Percentiles rank a stretch among this genome's conserved stretches.
phyloP scores from a whole-genome alignment of 2,113 vertebrate species.

The Dolichotis patagonum region DNA sequence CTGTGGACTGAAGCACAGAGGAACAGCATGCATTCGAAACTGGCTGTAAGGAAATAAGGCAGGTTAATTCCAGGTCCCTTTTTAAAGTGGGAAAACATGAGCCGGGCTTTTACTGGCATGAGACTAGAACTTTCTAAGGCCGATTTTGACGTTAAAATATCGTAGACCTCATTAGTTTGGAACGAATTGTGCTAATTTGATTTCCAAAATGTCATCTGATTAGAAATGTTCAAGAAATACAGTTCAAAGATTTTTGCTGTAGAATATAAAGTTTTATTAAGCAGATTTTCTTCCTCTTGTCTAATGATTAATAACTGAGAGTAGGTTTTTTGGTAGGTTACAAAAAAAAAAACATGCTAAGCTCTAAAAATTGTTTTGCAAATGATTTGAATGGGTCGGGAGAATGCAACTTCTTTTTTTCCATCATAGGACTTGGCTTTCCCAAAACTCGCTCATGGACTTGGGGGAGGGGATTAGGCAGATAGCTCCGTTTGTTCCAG shows the following conservation, averaged over 20 bases:
- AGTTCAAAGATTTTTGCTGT: neutral
- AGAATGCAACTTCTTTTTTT: neutral
- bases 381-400: neutral
- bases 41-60: neutral
- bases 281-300: neutral
- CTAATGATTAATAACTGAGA: neutral
- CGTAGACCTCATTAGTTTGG: neutral
- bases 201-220: neutral
- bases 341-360: neutral
- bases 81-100: neutral
- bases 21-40: neutral
- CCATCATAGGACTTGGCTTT: neutral
- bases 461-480: rapidly evolving
- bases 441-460: neutral
- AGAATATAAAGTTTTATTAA: neutral
- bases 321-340: neutral
- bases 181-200: neutral
- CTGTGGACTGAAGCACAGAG: neutral
- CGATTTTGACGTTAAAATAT: conserved; percentile 2
- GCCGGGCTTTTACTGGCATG: neutral
- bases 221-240: neutral
- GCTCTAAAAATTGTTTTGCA: neutral
- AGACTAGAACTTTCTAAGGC: neutral
- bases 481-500: rapidly evolving
- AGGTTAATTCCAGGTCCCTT: neutral